phyloP scores from a whole-genome alignment of 2,888 invertebrate genomes.

The Doris montereyensis region DNA sequence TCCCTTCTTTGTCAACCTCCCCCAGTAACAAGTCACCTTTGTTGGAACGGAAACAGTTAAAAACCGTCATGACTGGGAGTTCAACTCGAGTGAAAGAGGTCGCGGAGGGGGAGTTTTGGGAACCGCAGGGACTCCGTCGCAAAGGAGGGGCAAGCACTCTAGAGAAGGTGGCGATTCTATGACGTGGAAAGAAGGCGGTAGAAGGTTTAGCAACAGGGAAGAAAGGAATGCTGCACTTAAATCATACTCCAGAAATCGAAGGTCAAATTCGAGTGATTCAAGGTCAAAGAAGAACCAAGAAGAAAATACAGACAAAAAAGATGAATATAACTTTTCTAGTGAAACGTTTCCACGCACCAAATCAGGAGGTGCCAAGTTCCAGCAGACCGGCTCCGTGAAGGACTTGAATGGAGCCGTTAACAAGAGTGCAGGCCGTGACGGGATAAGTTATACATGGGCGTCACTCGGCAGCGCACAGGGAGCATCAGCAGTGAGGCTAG shows the following conservation, averaged over 20 bases:
- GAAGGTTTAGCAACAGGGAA: slow-evolving; percentile 6
- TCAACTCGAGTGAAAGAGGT: background rate
- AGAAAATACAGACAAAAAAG: slow-evolving; percentile 11
- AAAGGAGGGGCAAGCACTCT: too few species aligned
- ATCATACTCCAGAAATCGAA: slow-evolving; percentile 36
- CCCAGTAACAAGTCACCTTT: slow-evolving; percentile 1
- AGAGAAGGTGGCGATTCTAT: too few species aligned
- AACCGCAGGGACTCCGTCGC: background rate
- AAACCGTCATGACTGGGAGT: too few species aligned
- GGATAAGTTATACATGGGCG: slow-evolving; percentile 45
- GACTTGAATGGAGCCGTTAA: slow-evolving; percentile 6
- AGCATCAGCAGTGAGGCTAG: slow-evolving; percentile 61
- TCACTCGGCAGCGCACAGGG: slow-evolving; percentile 57
- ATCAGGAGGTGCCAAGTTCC: background rate
- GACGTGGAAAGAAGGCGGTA: background rate
- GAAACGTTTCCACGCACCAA: slow-evolving; percentile 42
- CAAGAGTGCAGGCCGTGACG: slow-evolving; percentile 31
- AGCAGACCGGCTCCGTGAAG: too few species aligned
- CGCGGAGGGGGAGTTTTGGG: background rate
- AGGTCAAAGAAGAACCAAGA: slow-evolving; percentile 34
- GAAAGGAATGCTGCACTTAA: background rate
- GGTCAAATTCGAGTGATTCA: slow-evolving; percentile 46
- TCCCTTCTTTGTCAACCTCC: background rate
- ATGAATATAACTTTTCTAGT: slow-evolving; percentile 34
- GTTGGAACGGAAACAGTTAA: background rate